phyloP scores from a whole-genome alignment of 2,888 invertebrate genomes.

The Osedax frankpressi region DNA sequence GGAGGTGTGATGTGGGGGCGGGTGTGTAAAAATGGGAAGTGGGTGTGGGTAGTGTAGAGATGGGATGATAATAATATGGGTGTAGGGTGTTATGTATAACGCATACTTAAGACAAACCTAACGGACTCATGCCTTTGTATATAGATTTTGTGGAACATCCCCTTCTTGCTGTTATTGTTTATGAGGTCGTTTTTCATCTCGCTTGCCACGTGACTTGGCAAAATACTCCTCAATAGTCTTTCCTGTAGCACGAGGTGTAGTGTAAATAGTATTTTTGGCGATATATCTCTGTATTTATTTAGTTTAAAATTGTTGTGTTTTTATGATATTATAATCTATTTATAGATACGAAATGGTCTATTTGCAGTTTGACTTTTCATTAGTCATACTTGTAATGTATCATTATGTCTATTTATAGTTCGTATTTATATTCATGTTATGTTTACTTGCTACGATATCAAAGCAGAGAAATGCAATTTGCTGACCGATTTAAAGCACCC shows the following conservation, averaged over 20 bases:
- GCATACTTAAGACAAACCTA: constrained; percentile 54
- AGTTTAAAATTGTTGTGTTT: background rate
- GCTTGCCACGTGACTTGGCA: constrained; percentile 80
- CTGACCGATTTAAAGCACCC: too few species aligned
- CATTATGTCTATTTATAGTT: too few species aligned
- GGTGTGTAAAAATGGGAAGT: background rate
- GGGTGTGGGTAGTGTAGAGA: background rate
- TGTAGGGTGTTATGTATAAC: background rate
- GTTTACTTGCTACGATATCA: too few species aligned
- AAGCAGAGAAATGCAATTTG: too few species aligned
- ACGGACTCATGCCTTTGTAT: constrained; percentile 84
- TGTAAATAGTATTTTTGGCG: too few species aligned
- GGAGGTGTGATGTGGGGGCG: background rate
- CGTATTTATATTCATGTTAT: too few species aligned
- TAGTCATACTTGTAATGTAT: too few species aligned
- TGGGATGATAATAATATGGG: background rate
- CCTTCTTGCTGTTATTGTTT: constrained; percentile 60
- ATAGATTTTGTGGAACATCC: constrained; percentile 85
- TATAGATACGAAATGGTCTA: background rate
- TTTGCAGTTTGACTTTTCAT: too few species aligned
- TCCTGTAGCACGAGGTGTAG: constrained; percentile 52
- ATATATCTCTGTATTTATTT: too few species aligned
- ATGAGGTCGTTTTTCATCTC: constrained; percentile 81
- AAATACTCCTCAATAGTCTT: constrained; percentile 67
- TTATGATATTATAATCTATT: background rate